Evolutionary conservation across 2,888 invertebrate genomes (phyloP).

Genomic region (Melanchra persicariae): DNA sequence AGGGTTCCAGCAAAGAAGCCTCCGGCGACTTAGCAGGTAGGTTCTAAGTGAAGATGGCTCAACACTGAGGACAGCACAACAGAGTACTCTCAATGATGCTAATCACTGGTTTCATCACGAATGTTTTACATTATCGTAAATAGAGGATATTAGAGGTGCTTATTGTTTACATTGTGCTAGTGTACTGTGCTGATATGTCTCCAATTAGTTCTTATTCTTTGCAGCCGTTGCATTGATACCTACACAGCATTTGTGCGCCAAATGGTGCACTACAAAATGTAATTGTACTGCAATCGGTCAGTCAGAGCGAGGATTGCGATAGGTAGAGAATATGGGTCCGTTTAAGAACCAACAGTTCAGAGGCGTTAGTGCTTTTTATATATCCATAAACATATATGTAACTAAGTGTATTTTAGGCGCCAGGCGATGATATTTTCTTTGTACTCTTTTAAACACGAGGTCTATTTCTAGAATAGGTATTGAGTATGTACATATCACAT

Average conservation of each 20-base stretch:
- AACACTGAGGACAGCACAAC: constrained; percentile 65
- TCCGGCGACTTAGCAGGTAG: constrained; percentile 67
- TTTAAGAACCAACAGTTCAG: background rate
- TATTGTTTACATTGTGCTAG: constrained; percentile 42
- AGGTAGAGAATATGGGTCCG: background rate
- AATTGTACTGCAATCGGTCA: constrained; percentile 20
- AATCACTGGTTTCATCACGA: constrained; percentile 54
- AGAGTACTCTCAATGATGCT: constrained; percentile 40
- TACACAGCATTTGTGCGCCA: constrained; percentile 22
- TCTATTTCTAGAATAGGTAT: constrained; percentile 22
- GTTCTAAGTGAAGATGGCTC: constrained; percentile 67
- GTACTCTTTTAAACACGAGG: background rate
- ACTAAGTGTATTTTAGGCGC: background rate
- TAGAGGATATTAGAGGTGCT: constrained; percentile 43
- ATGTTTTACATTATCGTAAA: constrained; percentile 44
- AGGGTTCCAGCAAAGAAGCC: constrained; percentile 70
- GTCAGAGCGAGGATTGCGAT: background rate
- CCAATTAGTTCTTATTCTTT: constrained; percentile 45
- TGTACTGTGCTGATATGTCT: constrained; percentile 27
- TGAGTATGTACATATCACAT: background rate
- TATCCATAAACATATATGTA: background rate
- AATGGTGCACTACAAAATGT: constrained; percentile 33
- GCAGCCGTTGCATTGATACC: constrained; percentile 10
- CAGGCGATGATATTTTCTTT: constrained; percentile 10
- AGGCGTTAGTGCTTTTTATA: constrained; percentile 5